phyloP scores from a whole-genome alignment of 2,888 invertebrate genomes.

The Cerastis rubricosa region DNA sequence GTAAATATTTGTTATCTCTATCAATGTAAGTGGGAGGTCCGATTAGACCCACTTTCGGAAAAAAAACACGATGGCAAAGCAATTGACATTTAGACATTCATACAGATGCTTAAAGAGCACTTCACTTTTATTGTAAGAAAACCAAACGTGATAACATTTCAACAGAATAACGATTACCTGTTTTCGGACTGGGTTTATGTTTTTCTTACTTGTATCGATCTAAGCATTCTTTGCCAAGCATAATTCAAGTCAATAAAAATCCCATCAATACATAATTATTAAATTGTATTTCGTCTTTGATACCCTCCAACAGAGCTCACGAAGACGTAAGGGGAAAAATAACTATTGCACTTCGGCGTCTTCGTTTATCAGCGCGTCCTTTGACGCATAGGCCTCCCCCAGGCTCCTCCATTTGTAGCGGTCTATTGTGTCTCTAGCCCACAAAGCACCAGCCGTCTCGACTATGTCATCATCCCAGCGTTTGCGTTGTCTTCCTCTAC shows the following conservation, averaged over 20 bases:
- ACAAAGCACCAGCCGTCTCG: too few species aligned
- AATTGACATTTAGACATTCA: background rate
- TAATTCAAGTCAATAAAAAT: background rate
- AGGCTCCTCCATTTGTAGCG: too few species aligned
- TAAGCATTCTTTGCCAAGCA: background rate
- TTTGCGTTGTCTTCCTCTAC: too few species aligned
- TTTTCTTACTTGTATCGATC: background rate
- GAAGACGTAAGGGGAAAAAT: background rate
- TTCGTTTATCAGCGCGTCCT: too few species aligned
- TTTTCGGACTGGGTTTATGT: background rate
- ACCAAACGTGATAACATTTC: background rate
- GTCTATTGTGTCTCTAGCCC: too few species aligned
- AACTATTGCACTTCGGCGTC: too few species aligned
- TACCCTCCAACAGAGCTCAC: too few species aligned
- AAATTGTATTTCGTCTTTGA: slow-evolving; percentile 1
- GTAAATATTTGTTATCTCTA: background rate
- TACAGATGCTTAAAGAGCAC: background rate
- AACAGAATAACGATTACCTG: background rate
- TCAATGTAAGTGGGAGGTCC: background rate
- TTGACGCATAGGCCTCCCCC: too few species aligned
- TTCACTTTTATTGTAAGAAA: background rate
- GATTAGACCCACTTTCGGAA: background rate
- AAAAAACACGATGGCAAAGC: background rate
- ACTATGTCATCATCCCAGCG: too few species aligned
- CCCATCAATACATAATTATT: background rate